Percentiles rank a stretch among this genome's conserved stretches.
phyloP scores from a whole-genome alignment of 2,113 vertebrate species.

The Cephalopholis sonnerati region DNA sequence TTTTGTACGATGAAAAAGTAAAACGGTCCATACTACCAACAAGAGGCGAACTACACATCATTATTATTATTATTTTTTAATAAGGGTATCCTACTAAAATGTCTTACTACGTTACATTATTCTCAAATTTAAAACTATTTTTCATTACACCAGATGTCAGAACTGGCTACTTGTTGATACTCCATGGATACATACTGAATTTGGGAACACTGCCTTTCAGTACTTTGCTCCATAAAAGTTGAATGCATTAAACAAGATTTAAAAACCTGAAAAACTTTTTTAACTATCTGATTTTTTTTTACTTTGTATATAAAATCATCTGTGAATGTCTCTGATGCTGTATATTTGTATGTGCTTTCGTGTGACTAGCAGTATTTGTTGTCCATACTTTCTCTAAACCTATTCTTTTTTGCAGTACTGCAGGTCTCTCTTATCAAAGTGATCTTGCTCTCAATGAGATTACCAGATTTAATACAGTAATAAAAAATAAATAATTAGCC shows the following conservation, averaged over 20 bases:
- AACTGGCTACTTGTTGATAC: background rate
- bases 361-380: background rate
- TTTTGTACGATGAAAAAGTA: background rate
- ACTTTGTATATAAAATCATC: background rate
- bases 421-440: background rate
- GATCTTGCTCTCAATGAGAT: background rate
- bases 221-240: background rate
- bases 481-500: background rate
- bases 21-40: too few species aligned
- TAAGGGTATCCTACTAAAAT: too few species aligned
- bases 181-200: background rate
- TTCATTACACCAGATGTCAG: background rate
- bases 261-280: background rate
- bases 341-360: background rate
- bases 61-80: too few species aligned
- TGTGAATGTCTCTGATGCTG: background rate
- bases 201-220: background rate
- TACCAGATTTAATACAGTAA: background rate
- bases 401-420: background rate
- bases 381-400: background rate
- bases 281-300: background rate
- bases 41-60: too few species aligned
- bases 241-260: background rate
- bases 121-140: background rate
- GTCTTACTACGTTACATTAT: too few species aligned